Base-by-base conservation (phyloP, 2,113 vertebrate genomes). In the Trichomycterus rosablanca region DNA sequence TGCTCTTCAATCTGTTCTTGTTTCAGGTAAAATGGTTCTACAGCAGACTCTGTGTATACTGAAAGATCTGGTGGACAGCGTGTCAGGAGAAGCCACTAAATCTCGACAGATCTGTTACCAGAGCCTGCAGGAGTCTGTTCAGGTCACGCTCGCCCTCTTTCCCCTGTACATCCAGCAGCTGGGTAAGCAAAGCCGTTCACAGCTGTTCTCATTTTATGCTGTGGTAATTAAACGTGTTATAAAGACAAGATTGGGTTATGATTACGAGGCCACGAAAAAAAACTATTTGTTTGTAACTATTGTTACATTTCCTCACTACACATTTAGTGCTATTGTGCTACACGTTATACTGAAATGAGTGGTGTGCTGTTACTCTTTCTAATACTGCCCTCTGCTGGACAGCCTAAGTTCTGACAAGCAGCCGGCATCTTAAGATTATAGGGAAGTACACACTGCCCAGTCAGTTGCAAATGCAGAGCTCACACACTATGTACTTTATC, bases 41-140 rank as follows among this genome's bases (percentile, higher is more conserved):
- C 93, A 94, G 65, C 94, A 94, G 85, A 95, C 93, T 0, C 86
- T 99, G n/a, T 87, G 89, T 19, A 87, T 99, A 58, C 80, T 99
- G 62, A 87, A 88, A 80, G 95, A 99, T 43, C 82, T 97, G 0
- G 96, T 98, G 63, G 91, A 93, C 77, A 97, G 90, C 68, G 85
- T 98, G 69, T 95, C 93, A 2, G 91, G 93, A 57, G 95, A 99
- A 71, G 90, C 94, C 71, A 98, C 95, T 70, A 98, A 97, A 79
- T 95, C 96, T 7, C 91, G 95, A 2, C 96, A 99, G 88, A 94
- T 97, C 80, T 97, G 94, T 77, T 98, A 99, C 73, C 94, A 97
- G 84, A 96, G 93, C 0, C 85, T 99, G 66, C 95, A 97, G 84
- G 96, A 98, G 72, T 94, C 94, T 0, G 93, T 97, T 69, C 95